Conservation (phyloP, 2,113 vertebrate species). For the Myotis yumanensis region DNA sequence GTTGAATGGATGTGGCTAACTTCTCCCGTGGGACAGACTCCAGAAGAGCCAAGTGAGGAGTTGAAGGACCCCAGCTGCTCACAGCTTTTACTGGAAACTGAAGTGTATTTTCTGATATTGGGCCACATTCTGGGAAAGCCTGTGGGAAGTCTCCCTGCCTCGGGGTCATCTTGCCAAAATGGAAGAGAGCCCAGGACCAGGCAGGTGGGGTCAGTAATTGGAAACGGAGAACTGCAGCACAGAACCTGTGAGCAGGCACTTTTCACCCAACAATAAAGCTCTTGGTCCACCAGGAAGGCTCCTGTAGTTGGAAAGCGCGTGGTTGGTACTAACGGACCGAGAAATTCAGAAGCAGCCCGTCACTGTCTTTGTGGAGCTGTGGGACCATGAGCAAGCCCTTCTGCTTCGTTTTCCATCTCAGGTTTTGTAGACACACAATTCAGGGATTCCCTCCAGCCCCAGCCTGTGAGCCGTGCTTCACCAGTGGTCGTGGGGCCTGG, state of each 20-base stretch:
- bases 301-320: neutral
- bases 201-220: neutral
- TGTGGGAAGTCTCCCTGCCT: neutral
- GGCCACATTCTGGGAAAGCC: neutral
- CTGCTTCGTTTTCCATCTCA: neutral
- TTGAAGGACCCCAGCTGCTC: neutral
- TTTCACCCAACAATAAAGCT: neutral
- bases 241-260: neutral
- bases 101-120: neutral
- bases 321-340: neutral
- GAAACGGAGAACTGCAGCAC: neutral
- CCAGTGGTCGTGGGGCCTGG: rapidly evolving
- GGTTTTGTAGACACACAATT: neutral
- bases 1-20: neutral
- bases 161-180: neutral
- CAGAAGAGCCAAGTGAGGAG: neutral
- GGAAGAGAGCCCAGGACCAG: neutral
- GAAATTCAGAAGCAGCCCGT: neutral
- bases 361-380: neutral
- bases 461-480: rapidly evolving
- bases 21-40: neutral
- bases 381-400: neutral
- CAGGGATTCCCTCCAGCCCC: neutral
- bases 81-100: neutral
- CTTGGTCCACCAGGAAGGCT: neutral